A percentile compares a stretch with the other conserved stretches of the same genome.
These are phyloP conservation scores for Penaeus monodon DNA, from an alignment of 2,888 invertebrate species.

Conservation along the genomic window DNA sequence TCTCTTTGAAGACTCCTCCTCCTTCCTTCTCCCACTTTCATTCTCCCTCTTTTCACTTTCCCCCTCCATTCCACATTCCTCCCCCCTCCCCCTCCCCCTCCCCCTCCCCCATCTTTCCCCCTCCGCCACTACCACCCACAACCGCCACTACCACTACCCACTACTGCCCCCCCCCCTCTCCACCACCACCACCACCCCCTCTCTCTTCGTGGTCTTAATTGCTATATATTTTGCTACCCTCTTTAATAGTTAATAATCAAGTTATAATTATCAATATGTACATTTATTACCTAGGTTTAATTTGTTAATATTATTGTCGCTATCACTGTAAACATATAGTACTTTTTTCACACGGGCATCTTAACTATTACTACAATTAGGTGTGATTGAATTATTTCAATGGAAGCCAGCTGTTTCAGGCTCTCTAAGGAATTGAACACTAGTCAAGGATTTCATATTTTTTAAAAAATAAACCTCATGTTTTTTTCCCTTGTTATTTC, in stretches of 20 bases:
- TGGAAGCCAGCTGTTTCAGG: conserved; percentile 51
- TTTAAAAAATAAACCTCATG: background rate
- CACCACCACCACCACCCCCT: conserved; percentile 9
- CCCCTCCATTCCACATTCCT: too few relatives aligned
- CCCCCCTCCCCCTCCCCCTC: too few relatives aligned
- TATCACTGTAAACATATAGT: conserved; percentile 45
- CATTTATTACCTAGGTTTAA: conserved; percentile 56
- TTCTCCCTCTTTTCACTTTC: too few relatives aligned
- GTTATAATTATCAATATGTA: conserved; percentile 49
- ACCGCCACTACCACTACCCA: background rate
- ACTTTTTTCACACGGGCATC: conserved; percentile 50
- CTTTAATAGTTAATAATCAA: conserved; percentile 23
- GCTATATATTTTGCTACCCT: conserved; percentile 52
- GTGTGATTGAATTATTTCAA: conserved; percentile 45
- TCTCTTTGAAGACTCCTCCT: too few relatives aligned
- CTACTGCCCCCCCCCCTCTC: too few relatives aligned
- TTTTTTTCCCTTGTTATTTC: conserved; percentile 33
- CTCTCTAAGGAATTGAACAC: conserved; percentile 52
- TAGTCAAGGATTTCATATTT: conserved; percentile 52
- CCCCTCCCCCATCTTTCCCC: too few relatives aligned
- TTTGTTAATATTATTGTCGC: conserved; percentile 50
- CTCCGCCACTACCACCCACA: too few relatives aligned
- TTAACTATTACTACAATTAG: conserved; percentile 51
- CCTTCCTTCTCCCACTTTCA: too few relatives aligned
- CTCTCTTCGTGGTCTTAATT: conserved; percentile 52